Base-by-base conservation (phyloP, 2,113 vertebrate genomes). In the Misgurnus mizolepis region DNA sequence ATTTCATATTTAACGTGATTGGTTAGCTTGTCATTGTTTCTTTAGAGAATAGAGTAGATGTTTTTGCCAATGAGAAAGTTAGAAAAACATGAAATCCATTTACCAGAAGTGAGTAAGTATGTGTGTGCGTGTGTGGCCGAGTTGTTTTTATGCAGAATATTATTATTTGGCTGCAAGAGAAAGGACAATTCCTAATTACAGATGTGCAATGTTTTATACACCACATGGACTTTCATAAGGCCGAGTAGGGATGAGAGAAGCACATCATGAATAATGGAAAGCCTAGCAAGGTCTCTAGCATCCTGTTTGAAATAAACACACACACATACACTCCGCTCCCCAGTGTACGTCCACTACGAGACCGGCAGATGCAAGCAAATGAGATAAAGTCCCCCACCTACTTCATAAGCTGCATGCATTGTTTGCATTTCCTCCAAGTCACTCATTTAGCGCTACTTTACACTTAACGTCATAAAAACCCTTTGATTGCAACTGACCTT, bases 241-340 rank as follows among this genome's bases (percentile, higher is more conserved):
- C 81, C 76, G 82, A 85, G 82, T 76, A 84, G 83, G 83, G 85
- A 82, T 85, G 82, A 68, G 53, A 41, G 64, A 39, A 81, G 18
- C 50, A 43, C 15, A 87, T 80, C 88, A 90, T 92, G 87, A 92
- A 92, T 93, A 90, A 93, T 91, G 84, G 83, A 92, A 85, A 76
- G 69, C 80, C 68, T 81, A 88, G 85, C 83, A 81, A 85, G 83
- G 84, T 89, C 84, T 88, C 79, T 87, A 87, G 86, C 87, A 85
- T 90, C 87, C 86, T 53, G 87, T 89, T 90, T 88, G 85, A 90
- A 83, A 72, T 53, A n/a, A 22, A 17, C 65, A 85, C 81, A 84
- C 86, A 88, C 88, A 89, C 74, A 86, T 86, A 86, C 86, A 83
- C 60, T 62, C 67, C 14, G 50, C 17, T 84, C 49, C 70, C 67